These are phyloP conservation scores for Arizona elegans DNA, from an alignment of 2,113 vertebrate species.

Conservation along the genomic window DNA sequence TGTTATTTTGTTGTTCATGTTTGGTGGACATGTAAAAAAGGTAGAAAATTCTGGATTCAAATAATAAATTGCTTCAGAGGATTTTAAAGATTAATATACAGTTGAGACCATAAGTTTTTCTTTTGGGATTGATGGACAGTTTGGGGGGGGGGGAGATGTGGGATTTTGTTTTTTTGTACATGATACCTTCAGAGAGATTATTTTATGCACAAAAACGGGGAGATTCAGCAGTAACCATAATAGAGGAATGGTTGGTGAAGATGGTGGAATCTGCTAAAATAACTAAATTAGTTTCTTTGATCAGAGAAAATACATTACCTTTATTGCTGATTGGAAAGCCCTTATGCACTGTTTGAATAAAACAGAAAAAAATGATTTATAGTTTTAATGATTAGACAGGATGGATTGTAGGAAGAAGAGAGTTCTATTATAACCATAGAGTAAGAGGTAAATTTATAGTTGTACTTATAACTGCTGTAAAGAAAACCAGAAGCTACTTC, in stretches of 20 bases:
- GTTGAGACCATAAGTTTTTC: not conserved
- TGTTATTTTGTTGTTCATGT: not conserved
- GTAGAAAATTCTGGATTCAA: not conserved
- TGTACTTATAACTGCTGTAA: not conserved
- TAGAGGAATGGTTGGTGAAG: not conserved
- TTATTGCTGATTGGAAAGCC: not conserved
- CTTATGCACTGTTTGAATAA: not conserved
- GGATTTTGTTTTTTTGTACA: not conserved
- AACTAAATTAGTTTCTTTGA: not conserved
- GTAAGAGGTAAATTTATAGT: not conserved
- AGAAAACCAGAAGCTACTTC: not conserved
- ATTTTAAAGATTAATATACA: not conserved
- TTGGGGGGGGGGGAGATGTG: not conserved
- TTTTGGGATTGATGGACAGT: not conserved
- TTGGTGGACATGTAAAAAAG: not conserved
- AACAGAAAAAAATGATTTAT: not conserved
- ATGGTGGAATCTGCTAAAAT: not conserved
- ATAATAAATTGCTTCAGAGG: not conserved
- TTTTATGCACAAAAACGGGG: not conserved
- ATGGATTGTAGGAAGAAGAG: not conserved
- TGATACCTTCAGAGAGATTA: not conserved
- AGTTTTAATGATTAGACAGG: not conserved
- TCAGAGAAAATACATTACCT: not conserved
- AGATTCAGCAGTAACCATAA: not conserved
- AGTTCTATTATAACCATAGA: not conserved